These are phyloP conservation scores for Pelochelys cantorii DNA, from an alignment of 2,797 vertebrate genomes.

Conservation along the genomic window DNA sequence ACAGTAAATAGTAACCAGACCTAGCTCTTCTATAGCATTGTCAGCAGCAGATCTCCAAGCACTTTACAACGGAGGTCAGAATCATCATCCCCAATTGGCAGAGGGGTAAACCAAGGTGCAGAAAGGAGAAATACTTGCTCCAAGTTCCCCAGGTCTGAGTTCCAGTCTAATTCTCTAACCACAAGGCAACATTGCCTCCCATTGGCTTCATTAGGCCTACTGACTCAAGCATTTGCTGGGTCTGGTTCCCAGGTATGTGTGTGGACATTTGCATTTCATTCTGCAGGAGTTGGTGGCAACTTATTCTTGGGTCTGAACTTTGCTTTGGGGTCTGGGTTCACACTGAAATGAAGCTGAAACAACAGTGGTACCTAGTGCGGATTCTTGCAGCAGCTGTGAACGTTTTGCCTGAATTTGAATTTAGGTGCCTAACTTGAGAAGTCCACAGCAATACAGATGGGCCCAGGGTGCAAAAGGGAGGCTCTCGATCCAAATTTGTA, in stretches of 20 bases:
- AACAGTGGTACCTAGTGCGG: fast-evolving
- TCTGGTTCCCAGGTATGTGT: background rate
- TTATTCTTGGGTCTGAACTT: background rate
- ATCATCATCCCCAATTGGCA: background rate
- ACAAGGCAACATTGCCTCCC: background rate
- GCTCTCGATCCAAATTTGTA: background rate
- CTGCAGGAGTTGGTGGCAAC: background rate
- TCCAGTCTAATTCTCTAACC: background rate
- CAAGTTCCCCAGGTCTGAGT: background rate
- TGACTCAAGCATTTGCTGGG: background rate
- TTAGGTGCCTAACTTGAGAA: background rate
- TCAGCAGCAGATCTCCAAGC: background rate
- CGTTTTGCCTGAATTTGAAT: background rate
- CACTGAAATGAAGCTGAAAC: background rate
- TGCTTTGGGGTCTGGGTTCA: background rate
- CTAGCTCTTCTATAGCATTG: background rate
- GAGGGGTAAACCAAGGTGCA: background rate
- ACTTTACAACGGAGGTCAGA: background rate
- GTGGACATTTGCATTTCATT: background rate
- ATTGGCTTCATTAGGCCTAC: background rate
- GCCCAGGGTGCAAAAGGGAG: conserved; percentile 9
- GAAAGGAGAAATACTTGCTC: background rate
- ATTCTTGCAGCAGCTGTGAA: conserved; percentile 9
- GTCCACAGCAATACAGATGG: conserved; percentile 22
- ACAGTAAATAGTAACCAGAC: background rate